Conservation (phyloP, 2,888 invertebrate species). For the Xestia c-nigrum region DNA sequence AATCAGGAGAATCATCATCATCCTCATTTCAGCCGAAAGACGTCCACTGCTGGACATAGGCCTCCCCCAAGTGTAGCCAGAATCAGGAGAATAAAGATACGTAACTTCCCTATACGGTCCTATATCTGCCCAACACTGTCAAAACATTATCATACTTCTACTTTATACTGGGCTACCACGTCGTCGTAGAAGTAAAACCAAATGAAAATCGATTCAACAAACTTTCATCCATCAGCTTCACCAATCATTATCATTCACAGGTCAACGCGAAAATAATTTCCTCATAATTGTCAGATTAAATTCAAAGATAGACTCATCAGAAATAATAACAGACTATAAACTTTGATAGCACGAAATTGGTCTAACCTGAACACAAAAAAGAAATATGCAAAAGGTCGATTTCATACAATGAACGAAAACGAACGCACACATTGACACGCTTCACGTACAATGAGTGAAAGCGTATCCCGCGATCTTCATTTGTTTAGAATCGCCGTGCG, state of each 20-base stretch:
- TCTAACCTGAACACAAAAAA: conserved; percentile 1
- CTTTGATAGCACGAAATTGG: conserved; percentile 43
- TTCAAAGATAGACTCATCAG: conserved; percentile 51
- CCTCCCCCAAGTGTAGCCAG: no score
- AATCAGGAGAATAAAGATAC: no score
- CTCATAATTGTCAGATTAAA: conserved; percentile 38
- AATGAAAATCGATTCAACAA: conserved; percentile 2
- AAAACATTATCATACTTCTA: no score
- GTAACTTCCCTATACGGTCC: no score
- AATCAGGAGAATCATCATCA: no score
- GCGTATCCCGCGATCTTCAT: not conserved
- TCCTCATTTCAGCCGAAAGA: no score
- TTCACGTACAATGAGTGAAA: not conserved
- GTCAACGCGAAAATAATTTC: conserved; percentile 36
- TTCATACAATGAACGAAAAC: not conserved
- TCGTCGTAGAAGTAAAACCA: not conserved
- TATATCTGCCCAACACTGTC: no score
- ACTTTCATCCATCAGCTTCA: not conserved
- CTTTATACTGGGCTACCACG: not conserved
- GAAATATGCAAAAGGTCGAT: not conserved
- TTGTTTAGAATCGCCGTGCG: not conserved
- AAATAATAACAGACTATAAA: conserved; percentile 55
- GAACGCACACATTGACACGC: not conserved
- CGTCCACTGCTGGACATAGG: no score
- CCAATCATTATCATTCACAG: conserved; percentile 11